Conservation (phyloP, 2,888 invertebrate genomes). For the Hemistola chrysoprasaria region DNA sequence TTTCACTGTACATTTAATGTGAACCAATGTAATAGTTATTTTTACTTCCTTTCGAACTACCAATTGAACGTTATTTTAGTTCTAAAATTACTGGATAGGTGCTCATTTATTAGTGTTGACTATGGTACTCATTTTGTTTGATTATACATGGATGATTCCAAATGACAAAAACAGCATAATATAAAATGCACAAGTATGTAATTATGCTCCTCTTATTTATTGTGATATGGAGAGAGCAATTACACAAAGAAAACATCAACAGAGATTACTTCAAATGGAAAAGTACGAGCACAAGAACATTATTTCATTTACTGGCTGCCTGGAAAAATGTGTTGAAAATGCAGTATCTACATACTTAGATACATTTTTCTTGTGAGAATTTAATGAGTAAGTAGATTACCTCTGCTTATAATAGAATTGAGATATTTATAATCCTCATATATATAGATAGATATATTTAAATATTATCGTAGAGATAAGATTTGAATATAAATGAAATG, state of each 20-base stretch:
- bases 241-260: slow-evolving; percentile 33
- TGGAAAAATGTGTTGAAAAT: slow-evolving; percentile 2
- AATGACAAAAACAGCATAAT: not conserved
- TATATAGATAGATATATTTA: too few species aligned
- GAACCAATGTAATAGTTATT: slow-evolving; percentile 64
- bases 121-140: not conserved
- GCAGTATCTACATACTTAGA: too few species aligned
- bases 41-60: slow-evolving; percentile 37
- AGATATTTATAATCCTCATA: too few species aligned
- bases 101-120: not conserved
- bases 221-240: slow-evolving; percentile 41
- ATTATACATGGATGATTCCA: not conserved
- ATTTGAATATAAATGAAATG: too few species aligned
- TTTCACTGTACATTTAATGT: slow-evolving; percentile 74
- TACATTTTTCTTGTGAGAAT: too few species aligned
- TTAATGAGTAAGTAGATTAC: too few species aligned
- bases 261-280: slow-evolving; percentile 25
- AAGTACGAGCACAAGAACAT: slow-evolving; percentile 33
- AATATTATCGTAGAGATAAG: too few species aligned
- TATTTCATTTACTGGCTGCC: slow-evolving; percentile 23
- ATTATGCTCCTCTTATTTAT: slow-evolving; percentile 35
- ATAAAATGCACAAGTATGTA: too few species aligned
- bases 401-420: too few species aligned
- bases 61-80: slow-evolving; percentile 24
- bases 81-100: slow-evolving; percentile 7